Evolutionary conservation across 2,113 vertebrate species (phyloP), one percentile per base, ranked within the genome.

Genomic region (Tragelaphus strepsiceros): DNA sequence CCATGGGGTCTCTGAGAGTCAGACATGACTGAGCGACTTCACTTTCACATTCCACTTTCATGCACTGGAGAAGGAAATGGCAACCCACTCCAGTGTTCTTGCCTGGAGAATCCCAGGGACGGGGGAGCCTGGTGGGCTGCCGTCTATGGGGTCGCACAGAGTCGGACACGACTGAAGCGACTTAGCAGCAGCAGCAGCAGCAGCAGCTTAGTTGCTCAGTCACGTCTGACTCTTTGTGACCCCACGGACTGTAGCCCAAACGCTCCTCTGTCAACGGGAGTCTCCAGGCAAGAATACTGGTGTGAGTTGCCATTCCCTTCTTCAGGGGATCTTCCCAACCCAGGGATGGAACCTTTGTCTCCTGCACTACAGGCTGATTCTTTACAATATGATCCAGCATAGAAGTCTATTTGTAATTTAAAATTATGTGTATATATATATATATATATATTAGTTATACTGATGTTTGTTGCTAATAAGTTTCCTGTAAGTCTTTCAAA

Each of bases 191-290:
- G 49, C 12, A 49, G 49, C 11, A 49, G 49, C 49, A 49, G 49
- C 49, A 49, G 49, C 49, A 49, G 49, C 12, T 39, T 43, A 43
- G 71, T 43, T 2, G 1, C 71, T 77, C 22, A 77, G 12, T 43
- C 71, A 24, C 3, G 11, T 77, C 71, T 74, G 71, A 24, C 22
- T 26, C 35, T 77, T 77, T 77, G 71, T 43, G 71, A 77, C 35
- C 22, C 71, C 71, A 3, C 7, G 22, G 39, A 77, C 71, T 77
- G 12, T 43, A 43, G 11, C 35, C 35, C 71, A 43, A 13, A 43
- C 0, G 2, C 5, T 43, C 6, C 35, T 77, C 71, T 77, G 35
- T 77, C 22, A 24, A 2, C 14, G 35, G 22, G 22, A 43, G 26
- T 43, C 6, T 77, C 35, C 71, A 43, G 35, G 22, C 35, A 43